Conservation (phyloP, 2,797 vertebrate genomes). For the Sebastes minor region DNA sequence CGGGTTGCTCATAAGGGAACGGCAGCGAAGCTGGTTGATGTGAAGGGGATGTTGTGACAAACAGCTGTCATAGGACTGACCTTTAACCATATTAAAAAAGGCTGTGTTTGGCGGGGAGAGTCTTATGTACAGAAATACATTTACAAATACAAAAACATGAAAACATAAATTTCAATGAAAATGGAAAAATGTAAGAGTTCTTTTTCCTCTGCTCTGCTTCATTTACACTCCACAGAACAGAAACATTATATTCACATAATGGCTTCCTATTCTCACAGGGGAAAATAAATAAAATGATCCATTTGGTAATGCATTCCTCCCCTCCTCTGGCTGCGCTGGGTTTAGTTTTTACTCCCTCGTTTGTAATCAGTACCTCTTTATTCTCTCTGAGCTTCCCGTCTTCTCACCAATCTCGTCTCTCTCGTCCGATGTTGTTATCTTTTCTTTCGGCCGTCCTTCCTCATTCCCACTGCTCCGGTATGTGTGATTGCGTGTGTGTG, state of each 20-base stretch:
- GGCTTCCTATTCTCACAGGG: background rate
- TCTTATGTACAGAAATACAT: background rate
- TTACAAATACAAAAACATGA: background rate
- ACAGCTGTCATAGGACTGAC: slow-evolving; percentile 1
- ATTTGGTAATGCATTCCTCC: slow-evolving; percentile 26
- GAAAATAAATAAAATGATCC: slow-evolving; percentile 6
- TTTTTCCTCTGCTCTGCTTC: background rate
- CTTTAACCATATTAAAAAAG: background rate
- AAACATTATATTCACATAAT: background rate
- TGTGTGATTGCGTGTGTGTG: background rate
- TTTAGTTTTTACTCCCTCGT: background rate
- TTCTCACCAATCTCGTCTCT: background rate
- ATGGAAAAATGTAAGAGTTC: background rate
- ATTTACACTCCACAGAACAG: background rate
- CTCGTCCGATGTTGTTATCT: background rate
- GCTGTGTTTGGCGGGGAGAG: background rate
- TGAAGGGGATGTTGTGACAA: background rate
- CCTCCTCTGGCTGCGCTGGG: background rate
- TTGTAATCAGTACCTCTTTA: slow-evolving; percentile 9
- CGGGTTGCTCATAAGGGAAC: slow-evolving; percentile 1
- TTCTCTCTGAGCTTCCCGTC: slow-evolving; percentile 8
- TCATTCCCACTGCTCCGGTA: background rate
- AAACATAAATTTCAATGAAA: background rate
- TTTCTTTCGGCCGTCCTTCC: background rate
- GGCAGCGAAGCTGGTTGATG: background rate